Percentiles rank a stretch among this genome's conserved stretches.
Conservation (phyloP, 2,888 invertebrate genomes). For the Boloria euphrosyne region DNA sequence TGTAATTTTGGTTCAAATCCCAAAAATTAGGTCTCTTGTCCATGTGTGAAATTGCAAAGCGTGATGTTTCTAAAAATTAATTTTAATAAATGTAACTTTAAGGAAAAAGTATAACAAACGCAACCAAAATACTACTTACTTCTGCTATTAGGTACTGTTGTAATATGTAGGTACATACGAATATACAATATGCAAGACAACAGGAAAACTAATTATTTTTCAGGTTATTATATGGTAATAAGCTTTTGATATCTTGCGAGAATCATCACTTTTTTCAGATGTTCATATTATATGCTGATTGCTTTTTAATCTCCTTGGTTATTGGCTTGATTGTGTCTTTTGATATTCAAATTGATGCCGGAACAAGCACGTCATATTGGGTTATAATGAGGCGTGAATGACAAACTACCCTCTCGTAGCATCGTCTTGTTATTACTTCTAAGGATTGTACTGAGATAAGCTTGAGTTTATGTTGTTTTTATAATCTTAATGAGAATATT, state of each 20-base stretch:
- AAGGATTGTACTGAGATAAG: conserved; percentile 36
- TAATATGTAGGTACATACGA: no score
- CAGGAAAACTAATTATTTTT: background rate
- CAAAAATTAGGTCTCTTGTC: no score
- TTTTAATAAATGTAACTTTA: no score
- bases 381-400: conserved; percentile 62
- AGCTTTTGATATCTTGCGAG: background rate
- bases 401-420: conserved; percentile 61
- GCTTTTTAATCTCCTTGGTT: conserved; percentile 46
- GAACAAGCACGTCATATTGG: conserved; percentile 51
- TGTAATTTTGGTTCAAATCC: no score
- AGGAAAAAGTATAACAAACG: no score
- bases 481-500: no score
- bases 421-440: conserved; percentile 61
- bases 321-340: conserved; percentile 47
- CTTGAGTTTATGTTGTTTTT: conserved; percentile 32
- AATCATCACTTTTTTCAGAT: conserved; percentile 5
- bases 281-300: conserved; percentile 35
- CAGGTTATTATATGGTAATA: background rate
- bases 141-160: no score
- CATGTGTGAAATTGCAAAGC: no score
- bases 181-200: no score
- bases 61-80: no score
- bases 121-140: no score
- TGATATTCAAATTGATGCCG: conserved; percentile 62